These are phyloP conservation scores for Acleris sparsana DNA, from an alignment of 2,888 invertebrate species.

Conservation along the genomic window DNA sequence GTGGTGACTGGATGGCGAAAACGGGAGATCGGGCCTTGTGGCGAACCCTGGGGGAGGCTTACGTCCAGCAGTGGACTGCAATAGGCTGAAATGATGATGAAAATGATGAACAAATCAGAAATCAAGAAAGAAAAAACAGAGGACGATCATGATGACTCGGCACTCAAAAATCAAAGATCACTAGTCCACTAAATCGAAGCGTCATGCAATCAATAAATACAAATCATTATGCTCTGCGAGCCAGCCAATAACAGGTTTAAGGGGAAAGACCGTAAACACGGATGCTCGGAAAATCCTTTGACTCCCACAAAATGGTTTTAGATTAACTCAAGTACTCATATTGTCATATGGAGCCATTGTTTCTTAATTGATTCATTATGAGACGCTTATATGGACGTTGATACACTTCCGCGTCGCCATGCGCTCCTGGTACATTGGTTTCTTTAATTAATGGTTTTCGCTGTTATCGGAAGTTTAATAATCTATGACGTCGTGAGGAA, in stretches of 20 bases:
- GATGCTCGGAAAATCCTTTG: constrained; percentile 44
- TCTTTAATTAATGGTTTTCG: constrained; percentile 18
- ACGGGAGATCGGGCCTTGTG: too few species aligned
- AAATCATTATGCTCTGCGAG: constrained; percentile 13
- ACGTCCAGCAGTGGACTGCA: too few species aligned
- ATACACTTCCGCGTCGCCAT: constrained; percentile 32
- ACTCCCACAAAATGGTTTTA: constrained; percentile 39
- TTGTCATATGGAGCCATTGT: constrained; percentile 45
- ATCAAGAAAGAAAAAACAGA: too few species aligned
- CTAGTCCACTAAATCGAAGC: constrained; percentile 1
- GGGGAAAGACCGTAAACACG: constrained; percentile 35
- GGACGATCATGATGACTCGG: background rate
- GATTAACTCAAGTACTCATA: constrained; percentile 21
- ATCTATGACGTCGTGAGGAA: too few species aligned
- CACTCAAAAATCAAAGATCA: background rate
- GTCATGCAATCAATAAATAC: constrained; percentile 10
- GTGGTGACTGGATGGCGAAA: too few species aligned
- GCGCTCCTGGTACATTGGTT: constrained; percentile 15
- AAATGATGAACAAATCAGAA: too few species aligned
- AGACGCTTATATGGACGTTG: constrained; percentile 34
- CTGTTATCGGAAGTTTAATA: background rate
- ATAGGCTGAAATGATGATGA: too few species aligned
- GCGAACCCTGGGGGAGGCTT: too few species aligned
- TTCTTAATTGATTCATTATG: constrained; percentile 49
- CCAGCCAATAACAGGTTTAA: constrained; percentile 13